phyloP scores from a whole-genome alignment of 1,140 invertebrate genomes.

The Anadara kagoshimensis region DNA sequence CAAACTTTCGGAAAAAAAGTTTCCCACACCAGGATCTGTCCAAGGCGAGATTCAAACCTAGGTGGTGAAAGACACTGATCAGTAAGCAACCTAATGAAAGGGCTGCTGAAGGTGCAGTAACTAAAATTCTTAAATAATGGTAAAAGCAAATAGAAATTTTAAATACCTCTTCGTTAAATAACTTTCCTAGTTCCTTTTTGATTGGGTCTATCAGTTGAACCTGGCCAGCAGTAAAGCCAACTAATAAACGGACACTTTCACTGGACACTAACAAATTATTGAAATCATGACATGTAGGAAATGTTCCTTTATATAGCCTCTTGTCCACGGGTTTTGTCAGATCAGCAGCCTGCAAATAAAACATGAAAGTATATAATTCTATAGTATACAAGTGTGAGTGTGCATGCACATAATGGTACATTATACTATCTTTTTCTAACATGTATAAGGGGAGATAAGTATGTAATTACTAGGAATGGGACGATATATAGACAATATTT shows the following conservation, averaged over 20 bases:
- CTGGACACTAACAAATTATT: slow-evolving; percentile 88
- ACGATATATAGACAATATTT: not conserved
- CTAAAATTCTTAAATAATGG: too few relatives aligned
- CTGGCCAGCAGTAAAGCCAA: slow-evolving; percentile 97
- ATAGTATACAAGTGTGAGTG: too few relatives aligned
- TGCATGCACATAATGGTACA: not conserved
- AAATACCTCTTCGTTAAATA: slow-evolving; percentile 98
- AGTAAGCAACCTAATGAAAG: too few relatives aligned
- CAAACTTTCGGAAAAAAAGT: too few relatives aligned
- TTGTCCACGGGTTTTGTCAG: slow-evolving; percentile 97
- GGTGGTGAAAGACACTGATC: too few relatives aligned
- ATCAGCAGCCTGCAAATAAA: slow-evolving; percentile 86
- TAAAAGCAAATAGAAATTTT: too few relatives aligned
- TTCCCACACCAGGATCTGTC: too few relatives aligned
- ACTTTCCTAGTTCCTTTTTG: slow-evolving; percentile 93
- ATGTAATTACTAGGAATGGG: not conserved
- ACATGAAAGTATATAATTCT: slow-evolving; percentile 16
- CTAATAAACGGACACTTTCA: slow-evolving; percentile 87
- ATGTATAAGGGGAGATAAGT: not conserved
- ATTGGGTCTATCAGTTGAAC: slow-evolving; percentile 98
- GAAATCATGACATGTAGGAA: slow-evolving; percentile 99
- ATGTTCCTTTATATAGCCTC: slow-evolving; percentile 98
- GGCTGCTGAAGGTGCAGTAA: too few relatives aligned
- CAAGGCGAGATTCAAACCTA: too few relatives aligned
- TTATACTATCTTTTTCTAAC: not conserved